Base-by-base conservation (phyloP, 2,888 invertebrate genomes). In the Drosophila peninsularis region DNA sequence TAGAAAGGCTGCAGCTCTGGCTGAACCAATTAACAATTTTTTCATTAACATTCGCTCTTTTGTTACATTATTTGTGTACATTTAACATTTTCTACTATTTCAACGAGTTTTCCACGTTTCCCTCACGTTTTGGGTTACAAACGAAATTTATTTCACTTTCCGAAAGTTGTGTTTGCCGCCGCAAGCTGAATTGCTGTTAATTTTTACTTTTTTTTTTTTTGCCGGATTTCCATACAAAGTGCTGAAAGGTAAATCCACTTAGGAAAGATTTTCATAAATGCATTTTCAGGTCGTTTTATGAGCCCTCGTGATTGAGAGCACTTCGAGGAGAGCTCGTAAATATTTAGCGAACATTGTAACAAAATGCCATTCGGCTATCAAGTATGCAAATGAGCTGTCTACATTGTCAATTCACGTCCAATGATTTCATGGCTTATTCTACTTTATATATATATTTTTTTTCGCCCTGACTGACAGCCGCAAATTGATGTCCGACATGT, bases 331-430 rank as follows among this genome's bases (percentile, higher is more conserved):
- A 42, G 50, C 50, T 56, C 55, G 52, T 63, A 58, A 54, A 54
- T 54, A 45, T 49, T 37, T 36, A n/a, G 14, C 36, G n/a, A 24
- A 57, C 71, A 63, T 34, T 76, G 65, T 71, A 52, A 45, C 56
- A 56, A 52, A 24, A 53, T 52, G 55, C 52, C 47, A 62, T 39
- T 56, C 44, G 30, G 17, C 57, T 41, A 37, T 30, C 39, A 7
- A 47, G 19, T 53, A 56, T 70, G 58, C 39, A 62, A 60, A 62
- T 45, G n/a, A 44, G 36, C 58, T 70, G 24, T 32, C 52, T 52
- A 73, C 75, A 70, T 70, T 75, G 50, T 62, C 57, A 53, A 41
- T 54, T 41, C 47, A 13, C 13, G 47, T 47, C 17, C 32, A 47
- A 32, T 32, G 19, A 32, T 47, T 47, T 47, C n/a, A 30, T 47